phyloP scores from a whole-genome alignment of 2,113 vertebrate genomes.

The Callorhinus ursinus region DNA sequence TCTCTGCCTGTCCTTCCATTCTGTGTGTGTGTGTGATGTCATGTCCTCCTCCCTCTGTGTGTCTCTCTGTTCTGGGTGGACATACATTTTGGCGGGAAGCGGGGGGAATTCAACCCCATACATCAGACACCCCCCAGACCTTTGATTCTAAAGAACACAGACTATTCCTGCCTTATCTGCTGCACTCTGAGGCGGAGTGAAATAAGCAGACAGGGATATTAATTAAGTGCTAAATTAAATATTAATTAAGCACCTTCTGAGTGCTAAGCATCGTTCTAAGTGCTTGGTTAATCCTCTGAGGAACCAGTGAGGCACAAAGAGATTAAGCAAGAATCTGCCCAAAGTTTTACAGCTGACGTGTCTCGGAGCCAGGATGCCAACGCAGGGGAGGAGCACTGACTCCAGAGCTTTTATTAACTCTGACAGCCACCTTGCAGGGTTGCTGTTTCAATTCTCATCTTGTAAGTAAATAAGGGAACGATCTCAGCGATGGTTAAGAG shows the following conservation, averaged over 20 bases:
- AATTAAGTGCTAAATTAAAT: neutral
- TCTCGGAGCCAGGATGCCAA: neutral
- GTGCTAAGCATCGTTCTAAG: neutral
- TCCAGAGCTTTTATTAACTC: neutral
- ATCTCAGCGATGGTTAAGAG: neutral
- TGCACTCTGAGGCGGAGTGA: neutral
- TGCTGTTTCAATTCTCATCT: neutral
- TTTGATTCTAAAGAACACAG: neutral
- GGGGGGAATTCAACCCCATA: neutral
- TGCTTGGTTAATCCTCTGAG: neutral
- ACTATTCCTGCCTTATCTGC: neutral
- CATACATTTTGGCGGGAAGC: rapidly evolving
- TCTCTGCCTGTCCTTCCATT: neutral
- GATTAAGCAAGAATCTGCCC: neutral
- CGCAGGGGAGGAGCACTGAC: no score
- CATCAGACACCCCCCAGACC: neutral
- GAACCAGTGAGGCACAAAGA: neutral
- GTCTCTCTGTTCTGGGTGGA: neutral
- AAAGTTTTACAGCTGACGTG: neutral
- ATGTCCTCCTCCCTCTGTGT: neutral
- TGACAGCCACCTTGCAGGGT: neutral
- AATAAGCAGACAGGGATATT: neutral
- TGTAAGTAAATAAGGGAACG: neutral
- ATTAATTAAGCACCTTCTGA: neutral
- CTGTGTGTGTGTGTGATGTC: neutral